Percentiles rank a stretch among this genome's conserved stretches.
Conservation (phyloP, 2,888 invertebrate species). For the Eretmocerus hayati region DNA sequence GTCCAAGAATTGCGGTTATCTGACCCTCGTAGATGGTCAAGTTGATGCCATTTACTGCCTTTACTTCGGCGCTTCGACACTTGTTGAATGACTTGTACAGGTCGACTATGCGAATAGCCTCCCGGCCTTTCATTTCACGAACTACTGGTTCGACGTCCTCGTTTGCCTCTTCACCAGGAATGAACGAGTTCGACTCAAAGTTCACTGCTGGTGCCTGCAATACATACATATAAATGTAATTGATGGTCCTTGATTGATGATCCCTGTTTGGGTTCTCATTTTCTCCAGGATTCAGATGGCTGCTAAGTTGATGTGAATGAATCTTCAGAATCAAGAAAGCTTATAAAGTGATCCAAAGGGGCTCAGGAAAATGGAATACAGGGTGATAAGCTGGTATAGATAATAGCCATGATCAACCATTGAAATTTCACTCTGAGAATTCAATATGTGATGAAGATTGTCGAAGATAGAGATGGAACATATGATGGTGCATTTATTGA, state of each 20-base stretch:
- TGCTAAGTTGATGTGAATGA: no score
- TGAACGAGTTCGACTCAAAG: conserved; percentile 45
- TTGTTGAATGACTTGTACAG: conserved; percentile 66
- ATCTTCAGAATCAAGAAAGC: no score
- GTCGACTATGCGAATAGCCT: conserved; percentile 68
- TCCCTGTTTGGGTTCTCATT: not conserved
- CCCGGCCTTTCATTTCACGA: conserved; percentile 64
- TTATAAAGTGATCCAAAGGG: no score
- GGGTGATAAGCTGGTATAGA: no score
- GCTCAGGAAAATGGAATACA: no score
- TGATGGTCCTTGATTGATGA: not conserved
- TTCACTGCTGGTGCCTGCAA: conserved; percentile 26
- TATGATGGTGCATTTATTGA: no score
- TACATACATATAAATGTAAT: no score
- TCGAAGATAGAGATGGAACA: no score
- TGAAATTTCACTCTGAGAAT: no score
- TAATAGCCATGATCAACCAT: no score
- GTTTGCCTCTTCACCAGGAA: conserved; percentile 49
- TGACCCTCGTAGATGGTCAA: conserved; percentile 79
- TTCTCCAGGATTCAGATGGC: no score
- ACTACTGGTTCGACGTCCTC: conserved; percentile 68
- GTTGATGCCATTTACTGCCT: conserved; percentile 71
- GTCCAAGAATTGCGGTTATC: conserved; percentile 78
- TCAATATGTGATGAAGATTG: no score
- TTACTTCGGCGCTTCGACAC: conserved; percentile 61